phyloP scores from a whole-genome alignment of 1,140 invertebrate genomes.

The Conopomorpha cramerella region DNA sequence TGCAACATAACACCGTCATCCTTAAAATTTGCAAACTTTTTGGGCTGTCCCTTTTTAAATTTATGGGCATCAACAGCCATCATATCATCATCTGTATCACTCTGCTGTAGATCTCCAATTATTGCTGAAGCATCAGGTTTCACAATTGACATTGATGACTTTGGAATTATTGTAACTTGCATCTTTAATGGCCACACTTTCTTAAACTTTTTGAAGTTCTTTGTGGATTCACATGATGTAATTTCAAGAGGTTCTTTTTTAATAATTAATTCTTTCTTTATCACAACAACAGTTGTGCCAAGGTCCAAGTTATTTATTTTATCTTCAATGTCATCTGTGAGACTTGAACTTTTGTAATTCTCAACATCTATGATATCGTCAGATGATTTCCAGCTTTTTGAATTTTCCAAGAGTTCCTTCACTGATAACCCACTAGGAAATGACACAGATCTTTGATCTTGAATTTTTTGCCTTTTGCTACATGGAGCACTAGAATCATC shows the following conservation, averaged over 20 bases:
- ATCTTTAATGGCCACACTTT: slow-evolving; percentile 46
- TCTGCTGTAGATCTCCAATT: too few relatives aligned
- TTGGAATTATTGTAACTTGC: slow-evolving; percentile 18
- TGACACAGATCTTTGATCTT: slow-evolving; percentile 25
- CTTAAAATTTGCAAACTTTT: too few relatives aligned
- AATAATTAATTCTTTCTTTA: slow-evolving; percentile 23
- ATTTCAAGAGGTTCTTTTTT: slow-evolving; percentile 9
- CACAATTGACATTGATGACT: slow-evolving; percentile 8
- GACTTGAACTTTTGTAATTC: slow-evolving; percentile 16
- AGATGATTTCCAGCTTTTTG: background rate
- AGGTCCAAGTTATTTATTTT: slow-evolving; percentile 30
- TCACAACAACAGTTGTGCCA: slow-evolving; percentile 30
- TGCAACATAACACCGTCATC: too few relatives aligned
- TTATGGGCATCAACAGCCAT: too few relatives aligned
- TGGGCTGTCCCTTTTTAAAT: too few relatives aligned
- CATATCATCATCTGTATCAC: slow-evolving; percentile 2
- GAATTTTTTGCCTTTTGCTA: slow-evolving; percentile 26
- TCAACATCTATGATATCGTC: background rate
- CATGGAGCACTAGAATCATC: background rate
- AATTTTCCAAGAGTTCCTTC: background rate
- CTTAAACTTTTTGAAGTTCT: slow-evolving; percentile 49
- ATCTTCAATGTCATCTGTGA: slow-evolving; percentile 24
- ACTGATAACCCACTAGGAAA: too few relatives aligned
- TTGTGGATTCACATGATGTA: too few relatives aligned
- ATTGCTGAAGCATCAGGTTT: slow-evolving; percentile 4